These are phyloP conservation scores for Lepus americanus DNA, from an alignment of 2,113 vertebrate species.

Conservation along the genomic window DNA sequence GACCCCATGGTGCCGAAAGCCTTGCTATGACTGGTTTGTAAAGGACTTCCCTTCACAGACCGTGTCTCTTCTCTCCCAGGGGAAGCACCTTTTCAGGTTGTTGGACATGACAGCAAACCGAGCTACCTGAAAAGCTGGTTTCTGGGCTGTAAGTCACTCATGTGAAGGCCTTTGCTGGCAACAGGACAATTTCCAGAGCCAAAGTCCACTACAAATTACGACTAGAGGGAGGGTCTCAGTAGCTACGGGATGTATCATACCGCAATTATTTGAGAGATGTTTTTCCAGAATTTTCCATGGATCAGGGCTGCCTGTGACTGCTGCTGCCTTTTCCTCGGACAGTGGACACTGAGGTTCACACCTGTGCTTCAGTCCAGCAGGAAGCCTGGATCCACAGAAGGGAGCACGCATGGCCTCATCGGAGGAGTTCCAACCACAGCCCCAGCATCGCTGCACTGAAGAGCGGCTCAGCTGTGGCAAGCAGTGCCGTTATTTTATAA, in stretches of 20 bases:
- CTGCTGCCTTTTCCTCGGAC: background rate
- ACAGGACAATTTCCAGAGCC: background rate
- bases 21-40: background rate
- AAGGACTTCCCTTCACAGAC: background rate
- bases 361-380: rapidly evolving
- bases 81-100: background rate
- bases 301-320: background rate
- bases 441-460: background rate
- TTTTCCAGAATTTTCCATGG: background rate
- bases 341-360: background rate
- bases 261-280: background rate
- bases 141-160: background rate
- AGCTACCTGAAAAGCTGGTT: background rate
- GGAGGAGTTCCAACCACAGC: background rate
- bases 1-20: background rate
- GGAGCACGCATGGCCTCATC: rapidly evolving
- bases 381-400: background rate
- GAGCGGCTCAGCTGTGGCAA: background rate
- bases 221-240: background rate
- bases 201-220: background rate
- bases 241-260: no score
- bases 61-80: background rate
- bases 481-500: background rate
- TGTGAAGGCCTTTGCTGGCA: background rate
- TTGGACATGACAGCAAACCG: background rate